A percentile compares a stretch with the other conserved stretches of the same genome.
phyloP scores from a whole-genome alignment of 2,797 vertebrate genomes.

The Uromys caudimaculatus region DNA sequence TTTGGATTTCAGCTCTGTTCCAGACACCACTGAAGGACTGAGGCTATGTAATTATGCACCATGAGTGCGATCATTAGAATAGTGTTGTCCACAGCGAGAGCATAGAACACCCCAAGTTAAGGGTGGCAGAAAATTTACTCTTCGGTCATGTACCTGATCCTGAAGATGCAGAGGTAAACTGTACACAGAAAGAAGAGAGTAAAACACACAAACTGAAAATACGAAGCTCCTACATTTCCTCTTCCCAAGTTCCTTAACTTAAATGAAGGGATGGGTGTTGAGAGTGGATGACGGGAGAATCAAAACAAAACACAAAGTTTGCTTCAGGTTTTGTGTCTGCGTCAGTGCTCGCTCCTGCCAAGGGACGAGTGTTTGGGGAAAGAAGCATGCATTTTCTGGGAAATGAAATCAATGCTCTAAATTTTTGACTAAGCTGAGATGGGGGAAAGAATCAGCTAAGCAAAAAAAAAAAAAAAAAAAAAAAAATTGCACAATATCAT shows the following conservation, averaged over 20 bases:
- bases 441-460: not conserved
- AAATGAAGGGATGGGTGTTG: conserved; percentile 33
- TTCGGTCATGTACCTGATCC: not conserved
- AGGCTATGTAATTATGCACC: not conserved
- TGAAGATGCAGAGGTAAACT: not conserved
- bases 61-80: not conserved
- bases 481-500: not conserved
- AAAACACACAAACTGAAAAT: conserved; percentile 47
- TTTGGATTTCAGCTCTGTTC: not conserved
- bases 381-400: conserved; percentile 55
- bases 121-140: not conserved
- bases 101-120: not conserved
- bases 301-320: not conserved
- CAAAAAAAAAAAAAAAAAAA: conserved; percentile 27
- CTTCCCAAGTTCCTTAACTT: not conserved
- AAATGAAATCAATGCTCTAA: conserved; percentile 50
- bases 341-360: conserved; percentile 54
- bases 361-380: not conserved
- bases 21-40: not conserved
- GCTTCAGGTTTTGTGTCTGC: conserved; percentile 43
- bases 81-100: not conserved
- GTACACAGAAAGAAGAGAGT: not conserved
- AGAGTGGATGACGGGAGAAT: not conserved
- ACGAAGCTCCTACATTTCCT: not conserved
- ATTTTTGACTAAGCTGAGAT: conserved; percentile 45